phyloP scores from a whole-genome alignment of 2,888 invertebrate genomes.

The Drosophila silvestris region DNA sequence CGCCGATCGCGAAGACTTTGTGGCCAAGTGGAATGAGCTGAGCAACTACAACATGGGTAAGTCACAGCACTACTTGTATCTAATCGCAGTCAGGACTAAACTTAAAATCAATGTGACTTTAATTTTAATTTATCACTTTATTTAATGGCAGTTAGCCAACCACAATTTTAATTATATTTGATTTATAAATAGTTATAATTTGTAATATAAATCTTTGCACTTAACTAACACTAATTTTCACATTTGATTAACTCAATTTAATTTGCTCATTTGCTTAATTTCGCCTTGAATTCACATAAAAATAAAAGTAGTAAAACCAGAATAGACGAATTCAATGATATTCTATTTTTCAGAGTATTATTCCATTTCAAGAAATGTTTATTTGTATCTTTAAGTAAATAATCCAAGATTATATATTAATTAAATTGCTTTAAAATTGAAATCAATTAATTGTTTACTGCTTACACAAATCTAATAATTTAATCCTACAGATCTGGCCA shows the following conservation, averaged over 20 bases:
- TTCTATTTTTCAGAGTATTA: not conserved
- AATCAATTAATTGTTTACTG: not conserved
- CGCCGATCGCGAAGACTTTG: constrained; percentile 92
- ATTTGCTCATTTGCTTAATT: no score
- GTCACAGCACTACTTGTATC: not conserved
- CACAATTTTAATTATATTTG: not conserved
- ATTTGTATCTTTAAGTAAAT: not conserved
- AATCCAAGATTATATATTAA: not conserved
- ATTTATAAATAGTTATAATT: not conserved
- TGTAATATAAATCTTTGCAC: not conserved
- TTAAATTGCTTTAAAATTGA: not conserved
- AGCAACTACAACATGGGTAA: constrained; percentile 95
- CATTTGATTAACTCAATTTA: not conserved
- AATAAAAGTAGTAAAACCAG: not conserved
- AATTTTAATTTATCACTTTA: not conserved
- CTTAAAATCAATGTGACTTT: not conserved
- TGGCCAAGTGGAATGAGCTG: constrained; percentile 95
- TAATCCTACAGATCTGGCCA: constrained; percentile 90
- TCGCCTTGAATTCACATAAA: no score
- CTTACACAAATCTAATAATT: not conserved
- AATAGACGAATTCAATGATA: not conserved
- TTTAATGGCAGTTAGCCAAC: not conserved
- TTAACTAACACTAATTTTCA: not conserved
- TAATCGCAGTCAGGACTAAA: not conserved
- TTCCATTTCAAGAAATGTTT: not conserved